Evolutionary conservation across 2,888 invertebrate species (phyloP), one percentile per base, ranked within the genome.

Genomic region (Lepetodrilus schrolli): DNA sequence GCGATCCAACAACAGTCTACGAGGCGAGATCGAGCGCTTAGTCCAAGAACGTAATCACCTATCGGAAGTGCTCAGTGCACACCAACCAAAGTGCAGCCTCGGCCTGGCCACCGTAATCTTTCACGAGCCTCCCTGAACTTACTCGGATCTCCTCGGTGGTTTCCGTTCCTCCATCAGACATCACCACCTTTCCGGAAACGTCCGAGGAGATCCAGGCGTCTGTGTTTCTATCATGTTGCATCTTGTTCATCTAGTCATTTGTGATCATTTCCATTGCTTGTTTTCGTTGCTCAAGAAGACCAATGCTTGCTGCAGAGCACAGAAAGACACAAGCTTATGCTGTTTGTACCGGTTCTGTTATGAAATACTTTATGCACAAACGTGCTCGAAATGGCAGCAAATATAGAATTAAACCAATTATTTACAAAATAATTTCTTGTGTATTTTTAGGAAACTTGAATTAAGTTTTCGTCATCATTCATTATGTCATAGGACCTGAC

Each of bases 251-350:
- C 58, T 58, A 58, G 58, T 58, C 58, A 58, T 30, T 43, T 43
- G 58, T 58, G 58, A 58, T 30, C 58, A 58, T 58, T 58, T 58
- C 58, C 58, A 58, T 58, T 58, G 58, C 58, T 58, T 58, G 58
- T 58, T 58, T 58, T 34, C 30, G 58, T 58, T 58, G 58, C 58
- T 58, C 58, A 58, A 58, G 58, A 58, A 17, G 58, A 58, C 58
- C 58, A 34, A 34, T 34, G 58, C 34, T 58, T 58, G 58, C 58
- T 58, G 58, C 58, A 30, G 58, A 34, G 17, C 58, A 34, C 58
- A 30, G 58, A 30, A n/a, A 26, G 34, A 30, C 30, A 58, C 58
- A 30, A 30, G 58, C 34, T 30, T 58, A 17, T 34, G 58, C 58
- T 58, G 30, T 13, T 58, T 30, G 7, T 58, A 58, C 34, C 58